Evolutionary conservation across 2,797 vertebrate genomes (phyloP), one percentile per base, ranked within the genome.

Genomic region (Hydrophis major): DNA sequence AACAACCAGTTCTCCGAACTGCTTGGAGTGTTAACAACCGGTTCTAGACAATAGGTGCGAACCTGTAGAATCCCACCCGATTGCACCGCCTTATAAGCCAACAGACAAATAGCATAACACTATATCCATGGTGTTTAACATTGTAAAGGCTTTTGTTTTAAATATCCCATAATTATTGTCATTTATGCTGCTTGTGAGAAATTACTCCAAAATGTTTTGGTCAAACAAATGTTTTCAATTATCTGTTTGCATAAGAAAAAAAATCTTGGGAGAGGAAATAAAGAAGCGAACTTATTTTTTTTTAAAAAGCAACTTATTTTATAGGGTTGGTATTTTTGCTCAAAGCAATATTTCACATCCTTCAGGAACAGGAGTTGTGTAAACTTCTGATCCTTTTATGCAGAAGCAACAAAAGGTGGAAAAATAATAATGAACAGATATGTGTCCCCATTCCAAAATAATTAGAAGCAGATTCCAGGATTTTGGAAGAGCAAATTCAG

Each of bases 401-500:
- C 42, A 87, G 93, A 94, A 94, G 60, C 93, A 89, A 53, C 47
- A 89, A 14, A 92, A 88, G 56, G 25, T 95, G 94, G 88, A 93
- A 93, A 87, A 90, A 55, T 32, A 93, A 93, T 89, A 95, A 90
- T 86, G n/a, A 37, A 13, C 94, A 94, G 90, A 94, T 94, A 92
- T 93, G 87, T 63, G 92, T 95, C 0, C 0, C 95, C 94, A 95
- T 93, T 94, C 95, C 55, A 28, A 94, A 91, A 90, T 95, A 96
- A 96, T 96, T 95, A 95, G 93, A 97, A 97, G 83, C 96, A 97
- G 96, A 95, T 95, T 47, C 94, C 6, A 95, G 78, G 8, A 78
- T 87, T 91, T 92, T 94, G 88, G 4, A 88, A 42, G 32, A 87
- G 90, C 6, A 94, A 55, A 18, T 90, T 95, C 87, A 93, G 20